Conservation (phyloP, 37 sponge, comb jelly and placozoan genomes). For the Diacarnus erythraeanus region DNA sequence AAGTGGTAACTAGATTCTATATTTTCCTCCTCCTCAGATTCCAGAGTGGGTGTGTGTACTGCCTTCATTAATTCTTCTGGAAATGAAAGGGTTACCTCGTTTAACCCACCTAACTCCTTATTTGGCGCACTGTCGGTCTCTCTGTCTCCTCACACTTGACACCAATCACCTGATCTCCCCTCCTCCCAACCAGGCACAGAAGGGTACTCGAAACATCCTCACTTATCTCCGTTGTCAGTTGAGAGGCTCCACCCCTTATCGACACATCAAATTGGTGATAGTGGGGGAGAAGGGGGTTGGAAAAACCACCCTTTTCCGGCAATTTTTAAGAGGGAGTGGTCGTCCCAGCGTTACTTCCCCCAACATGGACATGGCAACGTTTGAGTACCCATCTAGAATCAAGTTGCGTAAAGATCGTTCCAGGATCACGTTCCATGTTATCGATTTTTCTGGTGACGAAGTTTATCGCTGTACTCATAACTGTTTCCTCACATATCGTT, state of each 20-base stretch:
- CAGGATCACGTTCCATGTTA: constrained; percentile 50
- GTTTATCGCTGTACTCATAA: constrained; percentile 30
- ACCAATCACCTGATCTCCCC: constrained; percentile 47
- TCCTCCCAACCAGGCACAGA: constrained; percentile 39
- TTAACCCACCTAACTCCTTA: constrained; percentile 52
- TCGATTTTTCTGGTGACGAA: constrained; percentile 53
- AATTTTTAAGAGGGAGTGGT: background rate
- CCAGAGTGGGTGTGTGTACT: constrained; percentile 82
- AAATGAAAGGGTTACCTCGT: constrained; percentile 41
- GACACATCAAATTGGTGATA: constrained; percentile 64
- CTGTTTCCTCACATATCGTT: constrained; percentile 64
- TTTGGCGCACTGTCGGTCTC: constrained; percentile 46
- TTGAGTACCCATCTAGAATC: constrained; percentile 28
- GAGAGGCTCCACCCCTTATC: constrained; percentile 55
- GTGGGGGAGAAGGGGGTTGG: constrained; percentile 49
- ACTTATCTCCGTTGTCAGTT: constrained; percentile 70
- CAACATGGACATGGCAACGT: constrained; percentile 26
- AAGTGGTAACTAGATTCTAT: background rate
- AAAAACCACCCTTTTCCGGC: constrained; percentile 48
- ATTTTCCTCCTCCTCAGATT: constrained; percentile 14
- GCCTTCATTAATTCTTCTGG: constrained; percentile 62
- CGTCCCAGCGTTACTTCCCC: background rate
- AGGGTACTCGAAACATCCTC: constrained; percentile 57
- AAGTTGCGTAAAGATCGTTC: constrained; percentile 19
- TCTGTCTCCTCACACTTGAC: constrained; percentile 49